Base-by-base conservation (phyloP, 2,113 vertebrate species). In the Acanthisitta chloris region DNA sequence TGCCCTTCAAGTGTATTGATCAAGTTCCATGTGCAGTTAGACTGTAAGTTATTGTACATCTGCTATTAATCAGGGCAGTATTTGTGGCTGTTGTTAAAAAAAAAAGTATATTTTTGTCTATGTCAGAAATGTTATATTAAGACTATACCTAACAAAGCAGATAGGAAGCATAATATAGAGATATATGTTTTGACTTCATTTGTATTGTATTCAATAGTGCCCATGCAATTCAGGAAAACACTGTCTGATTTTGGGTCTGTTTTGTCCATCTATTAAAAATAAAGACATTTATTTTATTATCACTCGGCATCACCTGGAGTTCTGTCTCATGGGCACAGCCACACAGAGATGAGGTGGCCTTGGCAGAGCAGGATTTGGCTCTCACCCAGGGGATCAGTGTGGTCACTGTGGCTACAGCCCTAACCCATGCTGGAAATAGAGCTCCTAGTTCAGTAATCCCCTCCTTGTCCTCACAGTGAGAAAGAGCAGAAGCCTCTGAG, bases 41-140 rank as follows among this genome's bases (percentile, higher is more conserved):
- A 72, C 86, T 91, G 59, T 96, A 93, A 81, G 43, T 87, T 94
- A 95, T 92, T 97, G 77, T 97, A 97, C 87, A 85, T 98, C 97
- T 97, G 94, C 91, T 97, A 88, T 93, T 96, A 72, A 97, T 96
- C 93, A 97, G 97, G 96, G 94, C 95, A 96, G 97, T 96, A 94
- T 96, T 93, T 98, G 97, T 98, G 97, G 94, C 94, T 98, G 92
- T 97, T 95, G 96, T 98, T 98, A 79, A 96, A 97, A 97, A 97
- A 96, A 98, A 98, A 98, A 94, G 69, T 98, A 98, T 99, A 98
- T 99, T 99, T 99, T 99, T 99, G 97, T 99, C 98, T 98, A 97
- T 98, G 98, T 97, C 93, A 98, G 97, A 97, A 96, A 97, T 98
- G 94, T 97, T 98, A 90, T 91, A 98, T 96, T 97, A 97, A 97